A percentile compares a stretch with the other conserved stretches of the same genome.
phyloP scores from a whole-genome alignment of 2,797 vertebrate species.

The Mastacembelus armatus region DNA sequence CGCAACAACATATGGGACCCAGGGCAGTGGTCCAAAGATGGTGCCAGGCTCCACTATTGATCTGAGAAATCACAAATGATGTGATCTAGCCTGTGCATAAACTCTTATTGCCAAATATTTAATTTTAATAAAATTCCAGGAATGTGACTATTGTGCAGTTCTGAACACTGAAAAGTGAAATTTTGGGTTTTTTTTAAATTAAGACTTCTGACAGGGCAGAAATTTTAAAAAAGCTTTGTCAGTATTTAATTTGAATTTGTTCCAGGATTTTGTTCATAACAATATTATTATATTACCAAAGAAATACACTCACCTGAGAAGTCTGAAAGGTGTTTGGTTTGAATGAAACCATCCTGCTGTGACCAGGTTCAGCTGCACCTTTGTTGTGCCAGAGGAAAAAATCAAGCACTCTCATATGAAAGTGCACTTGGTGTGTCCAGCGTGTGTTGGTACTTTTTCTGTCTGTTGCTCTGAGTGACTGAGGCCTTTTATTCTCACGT shows the following conservation, averaged over 20 bases:
- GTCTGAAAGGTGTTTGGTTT: not conserved
- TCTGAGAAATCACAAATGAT: slow-evolving; percentile 51
- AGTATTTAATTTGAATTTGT: not conserved
- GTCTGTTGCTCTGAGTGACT: not conserved
- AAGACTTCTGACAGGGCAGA: not conserved
- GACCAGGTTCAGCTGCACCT: slow-evolving; percentile 20
- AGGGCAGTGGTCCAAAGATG: slow-evolving; percentile 76
- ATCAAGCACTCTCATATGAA: not conserved
- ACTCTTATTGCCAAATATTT: slow-evolving; percentile 2
- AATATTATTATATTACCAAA: slow-evolving; percentile 1
- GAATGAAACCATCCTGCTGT: slow-evolving; percentile 12
- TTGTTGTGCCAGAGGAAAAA: slow-evolving; percentile 19
- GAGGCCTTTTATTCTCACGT: slow-evolving; percentile 35
- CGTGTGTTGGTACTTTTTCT: not conserved
- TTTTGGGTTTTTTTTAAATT: not conserved
- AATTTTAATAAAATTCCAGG: not conserved
- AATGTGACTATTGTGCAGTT: not conserved
- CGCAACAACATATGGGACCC: slow-evolving; percentile 78
- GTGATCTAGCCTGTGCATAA: slow-evolving; percentile 21
- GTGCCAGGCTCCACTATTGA: slow-evolving; percentile 44
- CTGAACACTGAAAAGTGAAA: too few relatives aligned
- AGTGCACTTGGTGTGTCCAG: not conserved
- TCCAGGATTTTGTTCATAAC: not conserved
- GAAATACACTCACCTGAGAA: slow-evolving; percentile 17
- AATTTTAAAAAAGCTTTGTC: not conserved